Conservation (phyloP, 2,113 vertebrate genomes). For the Myxocyprinus asiaticus region DNA sequence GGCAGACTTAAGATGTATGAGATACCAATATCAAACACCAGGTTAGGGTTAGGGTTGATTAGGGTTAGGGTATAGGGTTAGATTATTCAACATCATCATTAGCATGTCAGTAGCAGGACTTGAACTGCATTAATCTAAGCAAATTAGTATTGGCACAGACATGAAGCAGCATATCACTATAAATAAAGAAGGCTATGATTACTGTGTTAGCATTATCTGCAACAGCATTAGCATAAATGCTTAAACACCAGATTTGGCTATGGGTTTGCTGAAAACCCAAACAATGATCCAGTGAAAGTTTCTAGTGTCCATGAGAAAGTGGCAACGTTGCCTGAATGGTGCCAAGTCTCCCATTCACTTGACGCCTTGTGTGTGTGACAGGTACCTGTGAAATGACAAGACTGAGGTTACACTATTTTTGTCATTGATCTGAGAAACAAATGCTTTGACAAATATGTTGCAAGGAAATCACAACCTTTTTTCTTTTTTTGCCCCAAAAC, state of each 20-base stretch:
- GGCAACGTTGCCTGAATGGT: constrained; percentile 63
- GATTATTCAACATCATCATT: neutral
- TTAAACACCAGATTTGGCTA: constrained; percentile 25
- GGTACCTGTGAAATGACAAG: constrained; percentile 65
- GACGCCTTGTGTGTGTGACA: constrained; percentile 68
- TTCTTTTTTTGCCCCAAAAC: too few relatives aligned
- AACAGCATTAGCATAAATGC: neutral
- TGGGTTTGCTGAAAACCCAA: constrained; percentile 7
- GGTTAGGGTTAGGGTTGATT: neutral
- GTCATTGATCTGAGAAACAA: too few relatives aligned
- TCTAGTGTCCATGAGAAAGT: constrained; percentile 43
- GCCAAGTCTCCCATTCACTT: constrained; percentile 76
- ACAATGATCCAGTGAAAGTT: constrained; percentile 30
- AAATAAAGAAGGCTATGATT: constrained; percentile 28
- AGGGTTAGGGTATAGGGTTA: too few relatives aligned
- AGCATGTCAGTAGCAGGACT: neutral
- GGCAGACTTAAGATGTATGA: neutral
- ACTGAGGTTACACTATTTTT: too few relatives aligned
- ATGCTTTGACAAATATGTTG: too few relatives aligned
- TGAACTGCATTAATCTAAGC: constrained; percentile 5
- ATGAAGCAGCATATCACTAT: constrained; percentile 50
- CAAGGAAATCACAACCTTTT: too few relatives aligned
- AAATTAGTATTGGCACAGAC: constrained; percentile 44
- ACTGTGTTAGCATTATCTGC: constrained; percentile 14
- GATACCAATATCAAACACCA: neutral